phyloP scores from a whole-genome alignment of 2,888 invertebrate genomes.

The Margaritifera margaritifera region DNA sequence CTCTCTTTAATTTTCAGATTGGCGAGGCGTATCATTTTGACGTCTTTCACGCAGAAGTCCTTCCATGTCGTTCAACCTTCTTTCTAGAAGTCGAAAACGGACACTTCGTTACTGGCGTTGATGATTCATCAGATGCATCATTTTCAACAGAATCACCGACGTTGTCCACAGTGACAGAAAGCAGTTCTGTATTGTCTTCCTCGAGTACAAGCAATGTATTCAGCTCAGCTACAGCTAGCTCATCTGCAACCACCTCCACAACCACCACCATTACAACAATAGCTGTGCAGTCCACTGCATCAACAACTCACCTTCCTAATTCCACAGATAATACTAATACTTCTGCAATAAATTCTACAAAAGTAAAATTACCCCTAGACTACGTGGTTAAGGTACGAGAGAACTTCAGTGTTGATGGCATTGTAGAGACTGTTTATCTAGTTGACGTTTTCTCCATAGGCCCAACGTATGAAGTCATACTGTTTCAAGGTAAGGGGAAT shows the following conservation, averaged over 20 bases:
- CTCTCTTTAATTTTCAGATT: constrained; percentile 5
- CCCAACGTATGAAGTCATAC: constrained; percentile 13
- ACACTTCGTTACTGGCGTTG: constrained; percentile 24
- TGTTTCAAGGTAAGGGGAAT: no score
- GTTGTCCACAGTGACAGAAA: no score
- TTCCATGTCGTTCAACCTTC: constrained; percentile 38
- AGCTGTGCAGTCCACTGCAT: no score
- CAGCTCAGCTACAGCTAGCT: no score
- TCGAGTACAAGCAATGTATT: no score
- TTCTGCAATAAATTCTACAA: not conserved
- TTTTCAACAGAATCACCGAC: no score
- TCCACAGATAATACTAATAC: no score
- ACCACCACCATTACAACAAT: no score
- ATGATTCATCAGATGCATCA: no score
- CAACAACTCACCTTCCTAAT: no score
- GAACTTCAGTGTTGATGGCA: constrained; percentile 45
- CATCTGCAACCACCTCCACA: no score
- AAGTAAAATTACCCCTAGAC: constrained; percentile 35
- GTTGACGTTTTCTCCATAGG: constrained; percentile 47
- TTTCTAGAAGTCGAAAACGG: constrained; percentile 40
- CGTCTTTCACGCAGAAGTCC: constrained; percentile 48
- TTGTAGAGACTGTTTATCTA: constrained; percentile 36
- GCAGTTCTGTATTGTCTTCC: no score
- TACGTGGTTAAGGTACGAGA: constrained; percentile 41
- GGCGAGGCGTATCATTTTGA: constrained; percentile 30